A percentile compares a stretch with the other conserved stretches of the same genome.
Evolutionary conservation across 2,797 vertebrate genomes (phyloP).

Genomic region (Chromis chromis): DNA sequence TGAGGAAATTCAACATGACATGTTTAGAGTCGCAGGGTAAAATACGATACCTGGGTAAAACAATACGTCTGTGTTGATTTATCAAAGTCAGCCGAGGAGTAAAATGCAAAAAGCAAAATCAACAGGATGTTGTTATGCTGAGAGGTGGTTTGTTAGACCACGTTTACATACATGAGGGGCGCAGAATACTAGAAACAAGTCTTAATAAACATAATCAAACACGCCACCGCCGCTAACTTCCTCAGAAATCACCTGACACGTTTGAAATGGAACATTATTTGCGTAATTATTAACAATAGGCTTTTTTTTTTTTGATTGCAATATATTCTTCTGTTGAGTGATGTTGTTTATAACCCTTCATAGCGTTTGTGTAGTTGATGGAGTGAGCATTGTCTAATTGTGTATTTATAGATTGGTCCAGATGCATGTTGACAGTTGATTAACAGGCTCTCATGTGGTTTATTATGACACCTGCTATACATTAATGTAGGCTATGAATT

Average conservation of each 20-base stretch:
- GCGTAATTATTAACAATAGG: not conserved
- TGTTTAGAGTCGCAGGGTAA: not conserved
- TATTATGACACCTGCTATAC: not conserved
- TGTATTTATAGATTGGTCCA: too few species aligned
- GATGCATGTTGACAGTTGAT: not conserved
- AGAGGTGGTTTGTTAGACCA: not conserved
- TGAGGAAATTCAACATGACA: not conserved
- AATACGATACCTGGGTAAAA: too few species aligned
- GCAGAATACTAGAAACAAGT: not conserved
- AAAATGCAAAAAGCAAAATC: not conserved
- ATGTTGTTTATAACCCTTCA: too few species aligned
- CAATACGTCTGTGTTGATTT: not conserved
- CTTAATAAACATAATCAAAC: not conserved
- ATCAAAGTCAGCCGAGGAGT: not conserved
- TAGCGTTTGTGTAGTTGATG: too few species aligned
- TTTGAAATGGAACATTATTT: not conserved
- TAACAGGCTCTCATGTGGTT: not conserved
- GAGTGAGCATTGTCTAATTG: too few species aligned
- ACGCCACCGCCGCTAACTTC: not conserved
- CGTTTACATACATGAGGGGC: not conserved
- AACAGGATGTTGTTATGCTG: not conserved
- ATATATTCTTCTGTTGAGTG: not conserved
- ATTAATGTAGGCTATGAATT: not conserved
- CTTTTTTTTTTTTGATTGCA: not conserved
- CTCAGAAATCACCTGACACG: not conserved